Base-by-base conservation (phyloP, 2,888 invertebrate genomes). In the Phortica okadai region DNA sequence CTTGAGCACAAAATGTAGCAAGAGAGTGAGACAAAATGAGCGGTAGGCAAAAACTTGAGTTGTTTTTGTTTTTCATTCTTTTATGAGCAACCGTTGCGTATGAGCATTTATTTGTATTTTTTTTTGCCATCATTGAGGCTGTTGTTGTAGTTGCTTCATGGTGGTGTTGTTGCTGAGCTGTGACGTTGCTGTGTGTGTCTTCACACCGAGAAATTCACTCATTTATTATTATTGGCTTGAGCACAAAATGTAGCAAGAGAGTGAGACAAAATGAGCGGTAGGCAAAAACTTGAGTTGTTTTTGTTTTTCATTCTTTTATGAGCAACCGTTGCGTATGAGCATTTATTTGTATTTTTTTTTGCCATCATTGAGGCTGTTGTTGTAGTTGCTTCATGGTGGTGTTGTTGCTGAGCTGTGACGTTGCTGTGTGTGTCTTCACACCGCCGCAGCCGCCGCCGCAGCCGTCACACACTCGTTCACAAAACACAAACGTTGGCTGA, bases 401-500 rank as follows among this genome's bases (percentile, higher is more conserved):
- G 67, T 44, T 67, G 42, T 62, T 33, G 33, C 33, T 33, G 33
- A 33, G 33, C 33, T 33, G 33, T 33, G 33, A 33, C 33, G 25
- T 66, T 66, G 66, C 50, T 6, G 50, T 50, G 50, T 50, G 50
- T 14, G 8, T 50, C 10, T 6, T 8, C 50, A 11, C 50, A 11
- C 50, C 50, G 10, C 14, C 50, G 50, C 6, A 0, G 10, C 8
- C 50, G 14, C 50, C 50, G 10, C 14, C 50, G 50, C 6, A 2
- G 10, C 8, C 50, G 14, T 50, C 14, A 50, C 33, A 33, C 33
- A 4, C 33, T 4, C 33, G 4, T 2, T 5, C 2, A 33, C 33
- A 33, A 33, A 33, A 33, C 33, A 33, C 33, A 33, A 33, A 33
- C 33, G 64, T 16, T 82, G 79, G 81, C 77, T 89, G 89, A 89